These are phyloP conservation scores for Gymnorhina tibicen DNA, from an alignment of 2,113 vertebrate genomes.

Conservation along the genomic window DNA sequence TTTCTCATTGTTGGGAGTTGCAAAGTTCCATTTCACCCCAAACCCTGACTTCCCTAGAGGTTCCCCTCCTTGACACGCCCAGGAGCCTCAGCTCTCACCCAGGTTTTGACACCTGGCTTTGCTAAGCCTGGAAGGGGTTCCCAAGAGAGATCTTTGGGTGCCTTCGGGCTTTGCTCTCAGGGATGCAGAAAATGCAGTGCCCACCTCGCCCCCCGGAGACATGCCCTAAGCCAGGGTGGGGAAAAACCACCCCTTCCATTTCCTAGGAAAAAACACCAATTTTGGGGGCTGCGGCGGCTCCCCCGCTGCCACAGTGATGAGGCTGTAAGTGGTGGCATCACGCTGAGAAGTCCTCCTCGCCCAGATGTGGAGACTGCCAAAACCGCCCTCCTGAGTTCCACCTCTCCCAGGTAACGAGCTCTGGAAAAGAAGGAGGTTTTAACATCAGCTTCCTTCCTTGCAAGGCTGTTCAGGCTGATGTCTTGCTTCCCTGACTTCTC, in stretches of 20 bases:
- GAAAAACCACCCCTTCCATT: neutral
- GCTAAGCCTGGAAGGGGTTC: neutral
- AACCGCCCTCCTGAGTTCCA: neutral
- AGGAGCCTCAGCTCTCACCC: neutral
- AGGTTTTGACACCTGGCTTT: neutral
- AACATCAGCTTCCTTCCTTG: neutral
- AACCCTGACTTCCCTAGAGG: neutral
- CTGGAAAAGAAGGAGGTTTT: neutral
- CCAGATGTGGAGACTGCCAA: neutral
- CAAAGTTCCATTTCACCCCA: neutral
- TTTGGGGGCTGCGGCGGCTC: neutral
- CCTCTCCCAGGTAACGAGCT: neutral
- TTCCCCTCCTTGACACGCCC: neutral
- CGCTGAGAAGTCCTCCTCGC: rapidly evolving
- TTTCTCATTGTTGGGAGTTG: neutral
- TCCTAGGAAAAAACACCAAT: rapidly evolving
- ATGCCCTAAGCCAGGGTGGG: rapidly evolving
- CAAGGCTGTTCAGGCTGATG: neutral
- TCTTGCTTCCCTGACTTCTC: neutral
- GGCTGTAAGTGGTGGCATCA: neutral
- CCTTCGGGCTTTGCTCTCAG: neutral
- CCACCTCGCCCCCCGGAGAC: rapidly evolving
- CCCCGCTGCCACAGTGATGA: rapidly evolving
- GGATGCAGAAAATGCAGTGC: neutral
- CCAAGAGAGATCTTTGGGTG: neutral